These are phyloP conservation scores for Percopsis omiscomaycus DNA, from an alignment of 2,797 vertebrate species.

Conservation along the genomic window DNA sequence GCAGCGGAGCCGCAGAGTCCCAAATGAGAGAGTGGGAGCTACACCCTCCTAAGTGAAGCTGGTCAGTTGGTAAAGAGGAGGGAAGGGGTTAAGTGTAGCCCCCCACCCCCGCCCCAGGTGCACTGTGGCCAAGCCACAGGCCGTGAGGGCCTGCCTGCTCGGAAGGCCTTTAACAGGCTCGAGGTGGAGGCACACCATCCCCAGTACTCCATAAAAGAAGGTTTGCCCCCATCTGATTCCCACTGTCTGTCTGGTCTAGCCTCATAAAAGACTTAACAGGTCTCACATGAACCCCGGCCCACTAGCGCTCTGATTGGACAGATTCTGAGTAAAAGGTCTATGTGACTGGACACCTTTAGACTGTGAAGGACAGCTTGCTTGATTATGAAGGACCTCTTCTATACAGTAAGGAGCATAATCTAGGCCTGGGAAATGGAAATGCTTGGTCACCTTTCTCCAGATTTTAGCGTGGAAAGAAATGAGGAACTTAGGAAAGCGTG, in stretches of 20 bases:
- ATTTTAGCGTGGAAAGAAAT: not conserved
- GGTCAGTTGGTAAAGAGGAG: not conserved
- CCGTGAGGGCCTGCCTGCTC: slow-evolving; percentile 30
- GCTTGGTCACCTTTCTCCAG: not conserved
- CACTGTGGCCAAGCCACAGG: slow-evolving; percentile 38
- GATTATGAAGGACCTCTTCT: slow-evolving; percentile 20
- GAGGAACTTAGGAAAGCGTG: not conserved
- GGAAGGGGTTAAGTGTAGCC: slow-evolving; percentile 41
- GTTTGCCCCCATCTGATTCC: slow-evolving; percentile 27
- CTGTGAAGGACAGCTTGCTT: slow-evolving; percentile 31
- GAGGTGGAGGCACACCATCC: slow-evolving; percentile 51
- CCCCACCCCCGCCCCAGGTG: slow-evolving; percentile 54
- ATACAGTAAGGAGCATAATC: slow-evolving; percentile 2
- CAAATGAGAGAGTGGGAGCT: not conserved
- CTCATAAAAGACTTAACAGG: slow-evolving; percentile 65
- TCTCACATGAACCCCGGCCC: slow-evolving; percentile 52
- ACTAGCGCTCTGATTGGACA: slow-evolving; percentile 24
- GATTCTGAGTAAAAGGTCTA: slow-evolving; percentile 10
- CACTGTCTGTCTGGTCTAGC: slow-evolving; percentile 45
- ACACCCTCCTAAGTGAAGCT: not conserved
- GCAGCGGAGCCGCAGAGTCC: not conserved
- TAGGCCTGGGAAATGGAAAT: not conserved
- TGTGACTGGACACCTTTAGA: slow-evolving; percentile 20
- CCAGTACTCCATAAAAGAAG: slow-evolving; percentile 60
- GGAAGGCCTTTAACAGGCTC: slow-evolving; percentile 58